Evolutionary conservation across 2,113 vertebrate genomes (phyloP).

Genomic region (Indri indri): DNA sequence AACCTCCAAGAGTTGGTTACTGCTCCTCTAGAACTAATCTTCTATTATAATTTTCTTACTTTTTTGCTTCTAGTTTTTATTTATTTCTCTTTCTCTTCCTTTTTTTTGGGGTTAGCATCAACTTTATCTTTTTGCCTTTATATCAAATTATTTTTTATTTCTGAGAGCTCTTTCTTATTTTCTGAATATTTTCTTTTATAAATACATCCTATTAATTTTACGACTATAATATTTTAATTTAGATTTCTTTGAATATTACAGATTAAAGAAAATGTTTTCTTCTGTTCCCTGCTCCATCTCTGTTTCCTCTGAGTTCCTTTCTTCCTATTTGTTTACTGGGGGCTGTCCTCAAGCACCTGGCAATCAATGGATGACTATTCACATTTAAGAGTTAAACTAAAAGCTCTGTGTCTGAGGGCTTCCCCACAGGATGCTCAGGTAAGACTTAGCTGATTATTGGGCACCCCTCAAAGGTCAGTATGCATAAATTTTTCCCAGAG

Average conservation of each 20-base stretch:
- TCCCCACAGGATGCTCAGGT: neutral
- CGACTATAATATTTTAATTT: neutral
- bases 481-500: neutral
- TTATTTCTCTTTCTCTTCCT: neutral
- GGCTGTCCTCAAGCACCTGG: neutral
- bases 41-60: neutral
- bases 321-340: neutral
- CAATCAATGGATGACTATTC: neutral
- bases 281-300: neutral
- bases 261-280: neutral
- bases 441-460: neutral
- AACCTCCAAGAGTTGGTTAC: neutral
- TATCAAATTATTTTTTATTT: neutral
- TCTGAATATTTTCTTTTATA: neutral
- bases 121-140: neutral
- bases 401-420: neutral
- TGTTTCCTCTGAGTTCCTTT: neutral
- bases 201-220: neutral
- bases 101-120: constrained; percentile 13
- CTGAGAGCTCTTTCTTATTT: neutral
- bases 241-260: neutral
- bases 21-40: neutral
- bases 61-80: neutral
- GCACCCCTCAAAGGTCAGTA: neutral
- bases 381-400: neutral